A percentile compares a stretch with the other conserved stretches of the same genome.
phyloP scores from a whole-genome alignment of 1,140 invertebrate genomes.

The Protaetia brevitarsis region DNA sequence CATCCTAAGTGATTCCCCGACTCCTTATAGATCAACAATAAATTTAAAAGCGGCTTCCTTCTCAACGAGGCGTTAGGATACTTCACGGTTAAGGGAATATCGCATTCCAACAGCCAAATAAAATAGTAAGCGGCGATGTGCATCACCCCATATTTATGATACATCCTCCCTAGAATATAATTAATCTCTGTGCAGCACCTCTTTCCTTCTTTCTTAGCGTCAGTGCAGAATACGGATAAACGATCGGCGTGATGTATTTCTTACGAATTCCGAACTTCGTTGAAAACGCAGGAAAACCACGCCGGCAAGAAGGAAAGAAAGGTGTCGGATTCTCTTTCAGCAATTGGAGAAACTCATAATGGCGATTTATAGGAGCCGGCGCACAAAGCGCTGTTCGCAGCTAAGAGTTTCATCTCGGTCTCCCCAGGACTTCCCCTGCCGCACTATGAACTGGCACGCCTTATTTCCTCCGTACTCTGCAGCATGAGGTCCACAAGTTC shows the following conservation, averaged over 20 bases:
- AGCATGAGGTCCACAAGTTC: constrained; percentile 77
- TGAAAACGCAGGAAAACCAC: constrained; percentile 77
- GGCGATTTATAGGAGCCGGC: constrained; percentile 27
- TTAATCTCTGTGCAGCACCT: constrained; percentile 79
- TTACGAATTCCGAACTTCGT: constrained; percentile 72
- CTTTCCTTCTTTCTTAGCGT: constrained; percentile 72
- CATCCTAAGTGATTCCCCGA: no score
- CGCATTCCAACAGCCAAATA: no score
- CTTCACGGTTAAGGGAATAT: no score
- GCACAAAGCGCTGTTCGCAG: constrained; percentile 30
- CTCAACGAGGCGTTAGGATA: no score
- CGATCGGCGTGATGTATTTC: constrained; percentile 74
- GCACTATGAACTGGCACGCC: constrained; percentile 79
- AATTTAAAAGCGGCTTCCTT: no score
- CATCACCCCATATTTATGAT: no score
- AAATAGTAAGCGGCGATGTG: no score
- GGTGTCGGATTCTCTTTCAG: constrained; percentile 54
- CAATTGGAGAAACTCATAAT: not conserved
- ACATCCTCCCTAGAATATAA: constrained; percentile 87
- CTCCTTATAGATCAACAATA: no score
- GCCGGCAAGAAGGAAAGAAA: constrained; percentile 72
- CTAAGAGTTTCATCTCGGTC: constrained; percentile 13
- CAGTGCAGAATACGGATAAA: constrained; percentile 77
- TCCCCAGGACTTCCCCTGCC: constrained; percentile 41
- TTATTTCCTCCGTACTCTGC: constrained; percentile 68